Percentiles rank a stretch among this genome's conserved stretches.
phyloP scores from a whole-genome alignment of 2,797 vertebrate species.

The Protonibea diacanthus region DNA sequence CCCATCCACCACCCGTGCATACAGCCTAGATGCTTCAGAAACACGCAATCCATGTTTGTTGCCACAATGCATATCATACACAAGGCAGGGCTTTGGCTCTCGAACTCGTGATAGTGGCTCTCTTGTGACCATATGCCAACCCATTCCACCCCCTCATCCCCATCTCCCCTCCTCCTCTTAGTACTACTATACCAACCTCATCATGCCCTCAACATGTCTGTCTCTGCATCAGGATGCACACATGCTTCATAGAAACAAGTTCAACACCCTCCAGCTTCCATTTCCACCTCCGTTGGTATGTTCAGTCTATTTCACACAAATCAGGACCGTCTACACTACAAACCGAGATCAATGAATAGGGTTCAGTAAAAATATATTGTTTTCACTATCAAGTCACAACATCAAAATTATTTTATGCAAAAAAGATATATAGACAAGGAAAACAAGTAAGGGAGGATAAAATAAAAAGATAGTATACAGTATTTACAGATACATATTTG shows the following conservation, averaged over 20 bases:
- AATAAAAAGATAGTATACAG: background rate
- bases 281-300: background rate
- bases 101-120: conserved; percentile 56
- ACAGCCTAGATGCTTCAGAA: conserved; percentile 53
- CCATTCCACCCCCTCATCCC: background rate
- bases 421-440: background rate
- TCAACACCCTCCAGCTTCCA: background rate
- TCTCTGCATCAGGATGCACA: conserved; percentile 23
- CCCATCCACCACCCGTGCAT: conserved; percentile 43
- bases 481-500: background rate
- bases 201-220: conserved; percentile 32
- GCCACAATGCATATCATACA: conserved; percentile 54
- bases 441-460: background rate
- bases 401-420: background rate
- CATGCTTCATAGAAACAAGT: background rate
- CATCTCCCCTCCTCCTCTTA: background rate
- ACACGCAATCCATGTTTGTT: conserved; percentile 56
- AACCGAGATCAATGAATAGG: background rate
- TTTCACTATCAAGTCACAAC: background rate
- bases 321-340: background rate
- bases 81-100: conserved; percentile 62
- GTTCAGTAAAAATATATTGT: background rate
- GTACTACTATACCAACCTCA: conserved; percentile 11
- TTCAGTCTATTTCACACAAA: background rate
- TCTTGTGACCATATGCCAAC: conserved; percentile 75